phyloP scores from a whole-genome alignment of 2,113 vertebrate genomes.

The Helogale parvula region DNA sequence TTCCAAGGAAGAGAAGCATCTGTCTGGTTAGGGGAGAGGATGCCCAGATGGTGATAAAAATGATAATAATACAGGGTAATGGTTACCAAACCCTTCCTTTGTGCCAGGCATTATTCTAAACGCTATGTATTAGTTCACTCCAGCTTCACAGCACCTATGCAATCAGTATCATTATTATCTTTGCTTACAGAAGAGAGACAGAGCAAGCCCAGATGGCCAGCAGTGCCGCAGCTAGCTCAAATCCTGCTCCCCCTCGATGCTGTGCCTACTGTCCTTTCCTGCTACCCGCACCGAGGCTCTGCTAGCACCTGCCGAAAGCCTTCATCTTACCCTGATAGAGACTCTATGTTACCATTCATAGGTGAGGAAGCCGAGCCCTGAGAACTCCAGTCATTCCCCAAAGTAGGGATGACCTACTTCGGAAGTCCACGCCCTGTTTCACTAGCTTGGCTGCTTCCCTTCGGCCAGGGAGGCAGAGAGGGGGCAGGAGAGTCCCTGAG shows the following conservation, averaged over 20 bases:
- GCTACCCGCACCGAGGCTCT: background rate
- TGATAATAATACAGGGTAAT: background rate
- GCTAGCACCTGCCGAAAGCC: too few species aligned
- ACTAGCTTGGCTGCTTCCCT: background rate
- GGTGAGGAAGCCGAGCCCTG: background rate
- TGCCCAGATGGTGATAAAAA: background rate
- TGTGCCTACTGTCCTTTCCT: background rate
- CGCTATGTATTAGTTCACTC: fast-evolving
- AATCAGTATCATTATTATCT: background rate
- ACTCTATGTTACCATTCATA: background rate
- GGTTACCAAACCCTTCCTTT: background rate
- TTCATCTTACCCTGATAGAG: background rate
- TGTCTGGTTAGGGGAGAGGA: background rate
- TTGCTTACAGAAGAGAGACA: background rate
- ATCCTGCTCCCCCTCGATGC: background rate
- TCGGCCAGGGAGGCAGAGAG: background rate
- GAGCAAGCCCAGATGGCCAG: background rate
- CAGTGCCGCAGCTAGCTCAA: background rate
- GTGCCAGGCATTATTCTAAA: background rate
- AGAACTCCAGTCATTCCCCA: background rate
- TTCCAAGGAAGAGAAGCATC: background rate
- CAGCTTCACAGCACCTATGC: background rate
- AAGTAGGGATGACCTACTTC: background rate
- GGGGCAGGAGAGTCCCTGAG: background rate
- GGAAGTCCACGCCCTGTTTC: background rate